Base-by-base conservation (phyloP, 92 coral and sea anemone genomes). In the Umimayanthus kanabou region DNA sequence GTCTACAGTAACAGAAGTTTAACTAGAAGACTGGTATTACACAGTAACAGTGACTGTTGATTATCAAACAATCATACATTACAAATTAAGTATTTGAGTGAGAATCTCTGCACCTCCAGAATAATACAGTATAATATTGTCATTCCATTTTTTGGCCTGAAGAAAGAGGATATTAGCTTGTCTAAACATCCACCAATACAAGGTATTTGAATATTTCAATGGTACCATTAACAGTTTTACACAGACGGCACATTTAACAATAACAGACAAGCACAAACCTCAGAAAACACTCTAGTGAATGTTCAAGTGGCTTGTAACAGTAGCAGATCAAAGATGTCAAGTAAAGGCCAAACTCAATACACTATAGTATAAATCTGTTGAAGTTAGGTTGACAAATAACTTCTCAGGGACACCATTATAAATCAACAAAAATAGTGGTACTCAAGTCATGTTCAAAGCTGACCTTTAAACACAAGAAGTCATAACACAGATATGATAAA, bases 401-500 rank as follows among this genome's bases (percentile, higher is more conserved):
- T 49, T 50, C 26, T 50, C 50, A 29, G n/a, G 85, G 29, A 80
- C n/a, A 37, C 14, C 14, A 18, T 57, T 80, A 18, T 37, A 61
- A 58, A 33, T 53, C 58, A 53, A 72, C 69, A 61, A 61, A 33
- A 80, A 20, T 28, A 58, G 25, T 80, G 30, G 39, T 76, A 15
- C 40, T 78, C 71, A 39, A 29, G 47, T 53, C 85, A 61, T 80
- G 66, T 61, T 80, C 40, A 18, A 30, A 58, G 7, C 73, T 80
- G 73, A 88, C 93, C 92, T 90, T 92, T 88, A 90, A 90, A 80
- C 87, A 30, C 85, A 76, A 72, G 78, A 93, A 39, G 73, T 50
- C 87, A 88, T 81, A 89, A 90, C 92, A 75, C 76, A 90, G 92
- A 93, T 81, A 94, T 94, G 85, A 73, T 23, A 85, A 88, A 76